These are phyloP conservation scores for Drosophila grimshawi DNA, from an alignment of 1,140 invertebrate genomes.

Conservation along the genomic window DNA sequence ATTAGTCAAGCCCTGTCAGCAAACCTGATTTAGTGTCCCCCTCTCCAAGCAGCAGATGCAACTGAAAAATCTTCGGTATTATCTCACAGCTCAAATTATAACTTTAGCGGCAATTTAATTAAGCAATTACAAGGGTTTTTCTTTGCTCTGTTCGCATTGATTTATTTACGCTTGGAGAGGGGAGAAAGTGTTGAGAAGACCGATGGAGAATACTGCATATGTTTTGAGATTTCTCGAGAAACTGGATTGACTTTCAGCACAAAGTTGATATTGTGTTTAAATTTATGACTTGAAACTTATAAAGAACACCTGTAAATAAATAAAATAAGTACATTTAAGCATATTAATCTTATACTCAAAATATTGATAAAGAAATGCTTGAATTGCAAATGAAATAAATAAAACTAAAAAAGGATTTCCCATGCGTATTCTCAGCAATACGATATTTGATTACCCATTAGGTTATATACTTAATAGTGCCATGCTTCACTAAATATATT, in stretches of 20 bases:
- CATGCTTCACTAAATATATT: not conserved
- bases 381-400: no score
- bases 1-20: constrained; percentile 80
- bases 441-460: not conserved
- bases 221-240: not conserved
- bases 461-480: not conserved
- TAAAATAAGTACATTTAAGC: not conserved
- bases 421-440: no score
- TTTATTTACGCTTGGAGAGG: constrained; percentile 50
- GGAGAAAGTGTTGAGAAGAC: not conserved
- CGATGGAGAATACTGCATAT: not conserved
- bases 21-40: constrained; percentile 78
- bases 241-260: not conserved
- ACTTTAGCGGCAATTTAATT: constrained; percentile 81
- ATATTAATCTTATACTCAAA: not conserved
- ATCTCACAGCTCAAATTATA: constrained; percentile 63
- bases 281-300: not conserved
- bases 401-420: no score
- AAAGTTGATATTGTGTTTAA: no score
- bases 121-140: constrained; percentile 77
- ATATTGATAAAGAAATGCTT: no score
- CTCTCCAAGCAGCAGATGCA: constrained; percentile 51
- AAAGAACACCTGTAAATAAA: no score
- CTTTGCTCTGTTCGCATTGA: constrained; percentile 45
- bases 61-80: constrained; percentile 23